These are phyloP conservation scores for Champsocephalus gunnari DNA, from an alignment of 2,797 vertebrate genomes.

Conservation along the genomic window DNA sequence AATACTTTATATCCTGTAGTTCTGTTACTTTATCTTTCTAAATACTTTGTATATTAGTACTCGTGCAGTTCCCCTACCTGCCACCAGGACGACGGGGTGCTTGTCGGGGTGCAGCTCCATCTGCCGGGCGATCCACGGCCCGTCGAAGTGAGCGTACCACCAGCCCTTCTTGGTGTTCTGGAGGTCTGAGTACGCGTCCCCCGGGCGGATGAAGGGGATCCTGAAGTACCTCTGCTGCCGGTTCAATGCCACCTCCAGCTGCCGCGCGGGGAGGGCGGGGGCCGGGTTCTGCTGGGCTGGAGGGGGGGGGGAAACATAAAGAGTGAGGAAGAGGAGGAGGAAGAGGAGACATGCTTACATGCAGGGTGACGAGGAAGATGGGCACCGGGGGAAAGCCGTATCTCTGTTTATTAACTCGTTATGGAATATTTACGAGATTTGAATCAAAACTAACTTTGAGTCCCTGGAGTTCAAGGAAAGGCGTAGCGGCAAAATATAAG, in stretches of 20 bases:
- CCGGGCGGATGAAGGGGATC: slow-evolving; percentile 95
- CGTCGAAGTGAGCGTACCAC: slow-evolving; percentile 99
- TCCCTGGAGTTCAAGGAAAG: too few relatives aligned
- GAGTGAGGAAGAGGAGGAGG: background rate
- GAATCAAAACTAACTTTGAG: too few relatives aligned
- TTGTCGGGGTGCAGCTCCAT: slow-evolving; percentile 99
- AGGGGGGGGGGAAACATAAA: slow-evolving; percentile 2
- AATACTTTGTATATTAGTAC: too few relatives aligned
- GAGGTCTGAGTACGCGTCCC: slow-evolving; percentile 95
- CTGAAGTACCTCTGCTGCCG: slow-evolving; percentile 96
- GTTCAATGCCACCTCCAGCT: slow-evolving; percentile 90
- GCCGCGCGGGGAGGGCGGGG: slow-evolving; percentile 85
- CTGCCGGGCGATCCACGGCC: slow-evolving; percentile 95
- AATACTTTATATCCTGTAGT: too few relatives aligned
- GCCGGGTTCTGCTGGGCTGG: slow-evolving; percentile 91
- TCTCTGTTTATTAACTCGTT: slow-evolving; percentile 20
- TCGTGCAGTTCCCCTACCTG: slow-evolving; percentile 72
- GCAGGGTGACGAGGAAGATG: slow-evolving; percentile 29
- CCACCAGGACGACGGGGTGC: slow-evolving; percentile 94
- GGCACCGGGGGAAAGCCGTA: background rate
- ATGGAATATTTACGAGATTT: too few relatives aligned
- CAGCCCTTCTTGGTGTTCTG: slow-evolving; percentile 97
- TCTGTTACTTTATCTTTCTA: too few relatives aligned
- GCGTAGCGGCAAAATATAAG: too few relatives aligned
- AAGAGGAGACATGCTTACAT: slow-evolving; percentile 29